A percentile compares a stretch with the other conserved stretches of the same genome.
phyloP scores from a whole-genome alignment of 2,797 vertebrate species.

The Periophthalmus magnuspinnatus region DNA sequence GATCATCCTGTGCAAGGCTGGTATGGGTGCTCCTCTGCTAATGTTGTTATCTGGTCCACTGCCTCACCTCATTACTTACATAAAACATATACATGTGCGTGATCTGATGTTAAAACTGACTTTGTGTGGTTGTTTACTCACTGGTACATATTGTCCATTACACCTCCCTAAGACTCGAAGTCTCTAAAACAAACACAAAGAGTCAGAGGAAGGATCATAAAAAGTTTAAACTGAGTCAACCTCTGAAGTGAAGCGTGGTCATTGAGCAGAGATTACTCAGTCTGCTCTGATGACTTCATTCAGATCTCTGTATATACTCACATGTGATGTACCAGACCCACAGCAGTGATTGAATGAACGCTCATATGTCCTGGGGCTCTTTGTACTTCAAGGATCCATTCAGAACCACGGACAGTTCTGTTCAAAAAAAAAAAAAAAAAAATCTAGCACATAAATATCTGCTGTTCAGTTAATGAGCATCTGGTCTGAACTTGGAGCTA shows the following conservation, averaged over 20 bases:
- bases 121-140: not conserved
- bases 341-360: constrained; percentile 31
- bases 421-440: not conserved
- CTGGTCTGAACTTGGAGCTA: not conserved
- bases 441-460: not conserved
- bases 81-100: not conserved
- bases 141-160: not conserved
- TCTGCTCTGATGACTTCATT: constrained; percentile 33
- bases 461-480: not conserved
- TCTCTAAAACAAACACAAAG: not conserved
- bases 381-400: constrained; percentile 24
- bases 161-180: not conserved
- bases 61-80: constrained; percentile 18
- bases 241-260: constrained; percentile 15
- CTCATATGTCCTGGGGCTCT: constrained; percentile 19
- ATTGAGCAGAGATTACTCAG: constrained; percentile 8
- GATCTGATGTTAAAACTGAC: too few relatives aligned
- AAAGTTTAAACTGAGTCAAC: not conserved
- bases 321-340: constrained; percentile 28
- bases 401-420: constrained; percentile 12
- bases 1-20: constrained; percentile 5
- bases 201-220: not conserved
- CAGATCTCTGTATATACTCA: constrained; percentile 12
- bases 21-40: too few relatives aligned
- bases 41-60: constrained; percentile 16